phyloP scores from a whole-genome alignment of 2,888 invertebrate genomes.

The Dasypogon diadema region DNA sequence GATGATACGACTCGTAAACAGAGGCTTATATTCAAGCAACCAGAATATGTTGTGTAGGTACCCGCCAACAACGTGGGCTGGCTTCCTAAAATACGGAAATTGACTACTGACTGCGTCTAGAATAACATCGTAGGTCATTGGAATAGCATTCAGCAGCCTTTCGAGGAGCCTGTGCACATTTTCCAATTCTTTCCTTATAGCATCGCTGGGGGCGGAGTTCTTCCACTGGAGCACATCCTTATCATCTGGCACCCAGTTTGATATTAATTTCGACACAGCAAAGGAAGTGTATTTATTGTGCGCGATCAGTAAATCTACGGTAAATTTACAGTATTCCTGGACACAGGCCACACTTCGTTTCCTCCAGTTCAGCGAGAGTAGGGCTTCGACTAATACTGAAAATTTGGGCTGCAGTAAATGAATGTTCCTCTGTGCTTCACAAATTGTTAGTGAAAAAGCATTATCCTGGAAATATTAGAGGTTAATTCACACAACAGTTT shows the following conservation, averaged over 20 bases:
- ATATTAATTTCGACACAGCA: conserved; percentile 74
- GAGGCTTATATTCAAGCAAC: conserved; percentile 81
- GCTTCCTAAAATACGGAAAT: conserved; percentile 83
- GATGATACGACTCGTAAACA: conserved; percentile 77
- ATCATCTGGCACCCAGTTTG: conserved; percentile 72
- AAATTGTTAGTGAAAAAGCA: conserved; percentile 72
- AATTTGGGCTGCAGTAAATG: conserved; percentile 73
- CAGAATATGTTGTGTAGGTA: conserved; percentile 84
- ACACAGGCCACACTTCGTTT: conserved; percentile 67
- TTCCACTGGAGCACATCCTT: conserved; percentile 72
- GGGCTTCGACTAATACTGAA: conserved; percentile 72
- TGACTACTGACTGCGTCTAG: conserved; percentile 74
- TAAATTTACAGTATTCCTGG: conserved; percentile 73
- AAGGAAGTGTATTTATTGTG: conserved; percentile 76
- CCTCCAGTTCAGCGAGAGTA: conserved; percentile 74
- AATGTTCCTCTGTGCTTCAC: conserved; percentile 72
- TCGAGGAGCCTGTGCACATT: conserved; percentile 74
- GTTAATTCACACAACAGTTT: too few species aligned
- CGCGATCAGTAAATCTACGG: conserved; percentile 77
- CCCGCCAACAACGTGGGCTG: conserved; percentile 77
- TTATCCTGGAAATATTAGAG: conserved; percentile 70
- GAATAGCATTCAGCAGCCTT: conserved; percentile 67
- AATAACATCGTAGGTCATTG: conserved; percentile 78
- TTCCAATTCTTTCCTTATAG: conserved; percentile 72
- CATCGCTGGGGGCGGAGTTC: conserved; percentile 72